Evolutionary conservation across 2,113 vertebrate species (phyloP), one percentile per base, ranked within the genome.

Genomic region (Ophiodon elongatus): DNA sequence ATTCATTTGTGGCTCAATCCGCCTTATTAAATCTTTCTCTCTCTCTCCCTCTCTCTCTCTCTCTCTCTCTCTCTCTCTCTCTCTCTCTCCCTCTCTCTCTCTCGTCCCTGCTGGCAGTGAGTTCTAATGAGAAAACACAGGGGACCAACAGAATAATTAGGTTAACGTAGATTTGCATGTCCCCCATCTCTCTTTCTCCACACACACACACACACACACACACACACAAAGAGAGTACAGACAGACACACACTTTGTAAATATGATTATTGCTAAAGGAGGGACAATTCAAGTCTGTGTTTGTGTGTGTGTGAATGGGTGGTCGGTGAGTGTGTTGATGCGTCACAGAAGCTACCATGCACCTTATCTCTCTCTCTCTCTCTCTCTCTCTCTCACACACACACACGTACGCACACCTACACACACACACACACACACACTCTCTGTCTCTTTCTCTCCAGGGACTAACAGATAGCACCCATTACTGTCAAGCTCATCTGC

Each of bases 401-500:
- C 54, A 33, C 45, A 15, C 45, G 37, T 21, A n/a, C 31, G 37
- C 68, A 71, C 47, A 37, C 33, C 19, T 31, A 15, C 45, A 70
- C 68, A n/a, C 6, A 35, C 47, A 50, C 45, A 35, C 67, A 37
- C 23, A 8, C 11, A 15, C 67, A n/a, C 50, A 8, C 62, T 41
- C 67, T n/a, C 63, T 35, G 67, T 8, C 43, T 62, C 43, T 31
- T 39, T 66, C 79, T 85, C 86, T 83, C 70, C 57, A 45, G 90
- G 88, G 89, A 94, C 83, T 72, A 85, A 86, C 84, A 94, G 94
- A 95, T 95, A 95, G 91, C 89, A 85, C 81, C 90, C 92, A 95
- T 96, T 95, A 95, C 93, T 96, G 94, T 95, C 95, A 95, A 86
- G 60, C 92, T 94, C 79, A 67, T 94, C 94, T 94, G 82, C 68